These are phyloP conservation scores for Watsonalla cultraria DNA, from an alignment of 2,888 invertebrate species.

Conservation along the genomic window DNA sequence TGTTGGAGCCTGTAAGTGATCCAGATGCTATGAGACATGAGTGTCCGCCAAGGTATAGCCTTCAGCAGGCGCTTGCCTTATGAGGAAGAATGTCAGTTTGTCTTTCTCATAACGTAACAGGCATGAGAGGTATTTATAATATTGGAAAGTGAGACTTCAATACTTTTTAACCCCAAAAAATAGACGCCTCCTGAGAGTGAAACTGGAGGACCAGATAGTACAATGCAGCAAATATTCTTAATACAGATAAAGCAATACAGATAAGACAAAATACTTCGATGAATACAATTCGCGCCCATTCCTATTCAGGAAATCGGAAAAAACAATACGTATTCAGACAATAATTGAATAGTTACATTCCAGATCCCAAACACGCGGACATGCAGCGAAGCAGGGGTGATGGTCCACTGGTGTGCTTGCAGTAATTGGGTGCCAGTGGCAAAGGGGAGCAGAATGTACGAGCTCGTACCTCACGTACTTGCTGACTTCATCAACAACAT, in stretches of 20 bases:
- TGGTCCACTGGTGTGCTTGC: constrained; percentile 39
- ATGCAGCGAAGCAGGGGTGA: constrained; percentile 33
- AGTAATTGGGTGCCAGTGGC: constrained; percentile 21
- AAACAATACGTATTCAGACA: not conserved
- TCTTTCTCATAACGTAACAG: too few relatives aligned
- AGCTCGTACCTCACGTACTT: constrained; percentile 11
- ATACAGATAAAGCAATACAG: too few relatives aligned
- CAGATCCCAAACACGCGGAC: constrained; percentile 29
- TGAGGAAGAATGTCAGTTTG: not conserved
- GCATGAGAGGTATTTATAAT: too few relatives aligned
- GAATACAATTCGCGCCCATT: too few relatives aligned
- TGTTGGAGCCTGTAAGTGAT: constrained; percentile 76
- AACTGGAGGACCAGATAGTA: too few relatives aligned
- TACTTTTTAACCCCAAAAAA: too few relatives aligned
- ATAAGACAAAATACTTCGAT: too few relatives aligned
- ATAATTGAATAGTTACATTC: not conserved
- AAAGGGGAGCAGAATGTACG: constrained; percentile 11
- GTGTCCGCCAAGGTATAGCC: not conserved
- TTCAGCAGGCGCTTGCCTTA: not conserved
- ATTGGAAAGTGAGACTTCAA: too few relatives aligned
- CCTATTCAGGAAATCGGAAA: too few relatives aligned
- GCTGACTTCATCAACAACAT: constrained; percentile 22
- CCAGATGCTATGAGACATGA: not conserved
- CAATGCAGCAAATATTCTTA: too few relatives aligned
- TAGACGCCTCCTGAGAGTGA: too few relatives aligned